Evolutionary conservation across 2,888 invertebrate genomes (phyloP).

Genomic region (Thereva nobilitata): DNA sequence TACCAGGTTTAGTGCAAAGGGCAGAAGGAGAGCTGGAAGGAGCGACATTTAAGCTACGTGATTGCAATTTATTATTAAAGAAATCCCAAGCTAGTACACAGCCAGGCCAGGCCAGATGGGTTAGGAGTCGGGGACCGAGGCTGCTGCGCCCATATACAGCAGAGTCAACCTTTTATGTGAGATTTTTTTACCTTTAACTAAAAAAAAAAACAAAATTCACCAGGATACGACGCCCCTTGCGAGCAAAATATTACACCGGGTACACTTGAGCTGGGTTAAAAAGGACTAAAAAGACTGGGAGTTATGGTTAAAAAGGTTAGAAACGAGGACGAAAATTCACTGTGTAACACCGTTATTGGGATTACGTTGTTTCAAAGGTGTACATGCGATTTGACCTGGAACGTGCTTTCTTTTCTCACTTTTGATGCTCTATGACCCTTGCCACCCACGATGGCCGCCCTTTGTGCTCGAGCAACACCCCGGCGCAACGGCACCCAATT

Average conservation of each 20-base stretch:
- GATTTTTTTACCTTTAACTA: constrained; percentile 19
- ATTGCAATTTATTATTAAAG: constrained; percentile 36
- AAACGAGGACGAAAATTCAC: constrained; percentile 3
- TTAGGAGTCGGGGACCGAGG: constrained; percentile 16
- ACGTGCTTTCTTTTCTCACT: constrained; percentile 1
- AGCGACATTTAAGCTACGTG: constrained; percentile 33
- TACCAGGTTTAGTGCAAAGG: constrained; percentile 7
- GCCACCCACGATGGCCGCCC: too few relatives aligned
- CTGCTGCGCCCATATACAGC: constrained; percentile 16
- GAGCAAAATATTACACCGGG: not conserved
- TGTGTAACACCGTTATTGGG: not conserved
- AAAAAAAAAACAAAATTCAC: constrained; percentile 21
- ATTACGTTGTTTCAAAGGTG: constrained; percentile 19
- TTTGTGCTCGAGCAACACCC: too few relatives aligned
- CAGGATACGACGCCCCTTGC: constrained; percentile 24
- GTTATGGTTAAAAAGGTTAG: constrained; percentile 2
- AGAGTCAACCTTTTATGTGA: constrained; percentile 15
- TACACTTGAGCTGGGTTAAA: too few relatives aligned
- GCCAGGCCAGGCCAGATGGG: constrained; percentile 14
- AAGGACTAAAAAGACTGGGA: not conserved
- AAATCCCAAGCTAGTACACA: constrained; percentile 25
- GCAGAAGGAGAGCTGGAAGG: not conserved
- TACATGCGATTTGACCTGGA: constrained; percentile 29
- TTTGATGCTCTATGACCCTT: too few relatives aligned
- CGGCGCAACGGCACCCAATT: too few relatives aligned